phyloP scores from a whole-genome alignment of 2,888 invertebrate species.

The Melanostoma scalare region DNA sequence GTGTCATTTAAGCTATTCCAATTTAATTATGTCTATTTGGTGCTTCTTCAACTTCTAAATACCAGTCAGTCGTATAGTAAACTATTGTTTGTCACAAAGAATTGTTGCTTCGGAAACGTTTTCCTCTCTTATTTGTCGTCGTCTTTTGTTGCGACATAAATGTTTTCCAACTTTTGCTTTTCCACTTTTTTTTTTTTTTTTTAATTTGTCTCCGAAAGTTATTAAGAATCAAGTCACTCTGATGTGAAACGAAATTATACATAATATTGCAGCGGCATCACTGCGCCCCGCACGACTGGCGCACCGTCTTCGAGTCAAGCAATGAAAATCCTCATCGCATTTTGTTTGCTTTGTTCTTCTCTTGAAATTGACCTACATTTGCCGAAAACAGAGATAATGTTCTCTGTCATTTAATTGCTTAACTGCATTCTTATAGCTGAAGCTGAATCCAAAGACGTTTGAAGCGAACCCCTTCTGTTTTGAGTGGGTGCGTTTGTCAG shows the following conservation, averaged over 20 bases:
- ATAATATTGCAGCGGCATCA: conserved; percentile 38
- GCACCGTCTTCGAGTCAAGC: conserved; percentile 44
- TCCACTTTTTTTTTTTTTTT: conserved; percentile 11
- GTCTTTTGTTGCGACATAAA: conserved; percentile 16
- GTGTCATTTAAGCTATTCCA: conserved; percentile 1
- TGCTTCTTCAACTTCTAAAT: conserved; percentile 2
- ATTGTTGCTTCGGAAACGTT: conserved; percentile 29
- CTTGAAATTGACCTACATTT: conserved; percentile 60
- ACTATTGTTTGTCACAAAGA: conserved; percentile 14
- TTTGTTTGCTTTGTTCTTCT: conserved; percentile 52
- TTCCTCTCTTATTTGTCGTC: not conserved
- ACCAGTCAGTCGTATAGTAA: conserved; percentile 8
- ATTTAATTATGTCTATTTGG: conserved; percentile 15
- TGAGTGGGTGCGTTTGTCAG: conserved; percentile 8
- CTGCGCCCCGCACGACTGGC: conserved; percentile 23
- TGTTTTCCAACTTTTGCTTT: conserved; percentile 24
- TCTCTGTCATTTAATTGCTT: conserved; percentile 64
- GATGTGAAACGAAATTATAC: conserved; percentile 30
- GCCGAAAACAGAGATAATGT: conserved; percentile 65
- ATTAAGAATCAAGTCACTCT: conserved; percentile 41
- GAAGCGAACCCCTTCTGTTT: conserved; percentile 2
- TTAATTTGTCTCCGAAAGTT: conserved; percentile 50
- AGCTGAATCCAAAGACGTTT: conserved; percentile 17
- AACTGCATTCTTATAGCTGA: conserved; percentile 50
- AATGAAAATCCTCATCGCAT: conserved; percentile 42